Percentiles rank a stretch among this genome's conserved stretches.
These are phyloP conservation scores for Piscicola geometra DNA, from an alignment of 2,888 invertebrate species.

Conservation along the genomic window DNA sequence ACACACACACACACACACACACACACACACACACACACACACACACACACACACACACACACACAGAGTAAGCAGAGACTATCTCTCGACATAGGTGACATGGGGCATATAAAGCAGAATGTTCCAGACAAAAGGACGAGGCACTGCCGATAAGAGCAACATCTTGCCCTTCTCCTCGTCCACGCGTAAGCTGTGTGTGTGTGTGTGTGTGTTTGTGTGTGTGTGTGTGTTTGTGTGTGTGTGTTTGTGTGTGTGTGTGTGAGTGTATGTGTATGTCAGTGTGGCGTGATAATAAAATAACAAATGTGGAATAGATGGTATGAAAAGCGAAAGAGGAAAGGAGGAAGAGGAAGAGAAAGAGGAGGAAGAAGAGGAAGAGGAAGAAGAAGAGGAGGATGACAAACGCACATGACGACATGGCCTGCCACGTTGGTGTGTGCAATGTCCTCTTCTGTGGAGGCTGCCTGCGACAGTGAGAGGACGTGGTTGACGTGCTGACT, in stretches of 20 bases:
- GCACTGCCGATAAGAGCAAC: slow-evolving; percentile 87
- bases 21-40: too few species aligned
- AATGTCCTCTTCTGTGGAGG: slow-evolving; percentile 69
- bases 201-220: too few species aligned
- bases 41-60: too few species aligned
- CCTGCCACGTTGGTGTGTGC: slow-evolving; percentile 82
- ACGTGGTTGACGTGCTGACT: slow-evolving; percentile 75
- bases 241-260: too few species aligned
- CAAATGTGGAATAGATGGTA: neutral
- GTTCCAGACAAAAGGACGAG: slow-evolving; percentile 82
- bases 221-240: too few species aligned
- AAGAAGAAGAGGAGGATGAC: neutral
- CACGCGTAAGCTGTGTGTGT: slow-evolving; percentile 60
- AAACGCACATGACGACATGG: slow-evolving; percentile 84
- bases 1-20: too few species aligned
- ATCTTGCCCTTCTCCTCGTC: slow-evolving; percentile 80
- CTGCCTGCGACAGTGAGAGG: slow-evolving; percentile 80
- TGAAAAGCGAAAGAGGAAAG: too few species aligned
- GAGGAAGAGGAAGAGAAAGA: neutral
- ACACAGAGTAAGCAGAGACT: neutral
- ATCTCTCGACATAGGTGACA: slow-evolving; percentile 16
- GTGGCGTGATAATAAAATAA: neutral
- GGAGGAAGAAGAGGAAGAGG: neutral
- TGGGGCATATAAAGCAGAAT: slow-evolving; percentile 64
- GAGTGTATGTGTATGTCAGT: neutral